Conservation (phyloP, 2,113 vertebrate genomes). For the Ophiodon elongatus region DNA sequence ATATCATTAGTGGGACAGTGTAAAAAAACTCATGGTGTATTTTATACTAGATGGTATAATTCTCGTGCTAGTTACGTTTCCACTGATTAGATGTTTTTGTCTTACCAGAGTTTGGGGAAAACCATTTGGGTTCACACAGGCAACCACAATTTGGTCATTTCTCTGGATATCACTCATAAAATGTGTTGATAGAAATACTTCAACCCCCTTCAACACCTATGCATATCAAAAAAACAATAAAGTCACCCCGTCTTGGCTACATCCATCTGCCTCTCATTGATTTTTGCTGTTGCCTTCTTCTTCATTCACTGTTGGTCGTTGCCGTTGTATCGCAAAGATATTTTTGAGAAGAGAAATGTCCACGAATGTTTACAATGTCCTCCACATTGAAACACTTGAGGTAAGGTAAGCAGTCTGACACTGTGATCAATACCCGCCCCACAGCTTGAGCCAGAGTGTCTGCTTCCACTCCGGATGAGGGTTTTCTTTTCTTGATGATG, state of each 20-base stretch:
- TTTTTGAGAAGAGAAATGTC: constrained; percentile 80
- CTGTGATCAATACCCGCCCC: constrained; percentile 80
- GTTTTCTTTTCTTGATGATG: constrained; percentile 58
- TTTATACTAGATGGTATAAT: constrained; percentile 43
- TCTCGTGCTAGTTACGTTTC: constrained; percentile 17
- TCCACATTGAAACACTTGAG: constrained; percentile 89
- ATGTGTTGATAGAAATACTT: constrained; percentile 60
- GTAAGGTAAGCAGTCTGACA: constrained; percentile 87
- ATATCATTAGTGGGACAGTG: constrained; percentile 27
- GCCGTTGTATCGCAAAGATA: constrained; percentile 65
- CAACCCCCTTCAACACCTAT: constrained; percentile 54
- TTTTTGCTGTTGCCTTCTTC: constrained; percentile 55
- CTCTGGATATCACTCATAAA: constrained; percentile 57
- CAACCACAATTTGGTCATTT: constrained; percentile 51
- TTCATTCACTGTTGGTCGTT: constrained; percentile 54
- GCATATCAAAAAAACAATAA: constrained; percentile 63
- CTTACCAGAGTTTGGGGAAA: constrained; percentile 43
- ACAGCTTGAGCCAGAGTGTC: constrained; percentile 81
- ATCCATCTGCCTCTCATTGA: constrained; percentile 66
- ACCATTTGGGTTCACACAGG: constrained; percentile 44
- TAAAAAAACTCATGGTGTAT: constrained; percentile 20
- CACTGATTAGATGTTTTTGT: constrained; percentile 1
- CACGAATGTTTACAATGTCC: constrained; percentile 82
- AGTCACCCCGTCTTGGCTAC: constrained; percentile 68
- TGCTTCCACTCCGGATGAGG: constrained; percentile 64